phyloP scores from a whole-genome alignment of 2,888 invertebrate genomes.

The Idaea aversata region DNA sequence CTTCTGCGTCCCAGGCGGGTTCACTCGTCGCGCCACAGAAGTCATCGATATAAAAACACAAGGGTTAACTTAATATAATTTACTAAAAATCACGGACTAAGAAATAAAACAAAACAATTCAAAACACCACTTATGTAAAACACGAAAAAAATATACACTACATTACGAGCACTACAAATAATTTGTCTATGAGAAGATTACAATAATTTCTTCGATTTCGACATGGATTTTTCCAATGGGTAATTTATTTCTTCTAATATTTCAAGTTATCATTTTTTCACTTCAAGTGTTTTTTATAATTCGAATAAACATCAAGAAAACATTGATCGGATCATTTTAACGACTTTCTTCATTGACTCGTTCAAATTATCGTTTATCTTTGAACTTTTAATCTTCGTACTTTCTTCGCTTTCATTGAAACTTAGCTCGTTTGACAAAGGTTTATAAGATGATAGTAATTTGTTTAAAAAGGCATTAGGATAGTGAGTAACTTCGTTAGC shows the following conservation, averaged over 20 bases:
- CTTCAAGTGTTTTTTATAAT: neutral
- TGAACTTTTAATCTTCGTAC: slow-evolving; percentile 7
- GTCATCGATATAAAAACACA: too few species aligned
- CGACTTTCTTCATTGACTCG: slow-evolving; percentile 1
- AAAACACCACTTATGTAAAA: too few species aligned
- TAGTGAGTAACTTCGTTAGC: slow-evolving; percentile 15
- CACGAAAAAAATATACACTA: too few species aligned
- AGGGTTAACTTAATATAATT: too few species aligned
- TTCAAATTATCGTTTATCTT: neutral
- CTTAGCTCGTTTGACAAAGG: slow-evolving; percentile 10
- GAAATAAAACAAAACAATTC: too few species aligned
- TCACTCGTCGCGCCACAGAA: too few species aligned
- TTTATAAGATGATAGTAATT: slow-evolving; percentile 20
- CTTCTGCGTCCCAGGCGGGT: too few species aligned
- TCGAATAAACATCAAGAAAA: neutral
- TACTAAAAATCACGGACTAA: too few species aligned
- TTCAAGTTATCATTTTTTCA: neutral
- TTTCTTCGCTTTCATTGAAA: slow-evolving; percentile 12
- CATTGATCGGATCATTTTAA: slow-evolving; percentile 9
- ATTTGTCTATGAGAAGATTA: too few species aligned
- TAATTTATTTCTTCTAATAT: neutral
- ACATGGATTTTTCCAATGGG: too few species aligned
- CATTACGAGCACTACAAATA: too few species aligned
- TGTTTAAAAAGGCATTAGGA: slow-evolving; percentile 15
- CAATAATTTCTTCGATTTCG: too few species aligned